Conservation (phyloP, 2,113 vertebrate genomes). For the Panthera uncia region DNA sequence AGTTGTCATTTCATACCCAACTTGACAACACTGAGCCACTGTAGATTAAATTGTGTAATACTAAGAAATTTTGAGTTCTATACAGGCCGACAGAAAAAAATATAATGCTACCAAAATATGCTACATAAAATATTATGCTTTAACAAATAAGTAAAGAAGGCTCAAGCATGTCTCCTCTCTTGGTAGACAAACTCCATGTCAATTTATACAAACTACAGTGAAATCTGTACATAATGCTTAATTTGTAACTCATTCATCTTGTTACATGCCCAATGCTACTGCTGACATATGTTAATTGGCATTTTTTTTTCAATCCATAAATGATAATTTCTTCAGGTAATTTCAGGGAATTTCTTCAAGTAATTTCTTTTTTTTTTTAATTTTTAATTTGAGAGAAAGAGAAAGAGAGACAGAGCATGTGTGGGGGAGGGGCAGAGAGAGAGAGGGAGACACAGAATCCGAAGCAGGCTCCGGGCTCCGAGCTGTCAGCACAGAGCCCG, state of each 20-base stretch:
- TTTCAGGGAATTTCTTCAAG: not conserved
- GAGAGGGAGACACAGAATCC: no score
- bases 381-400: no score
- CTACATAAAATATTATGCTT: not conserved
- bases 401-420: no score
- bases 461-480: no score
- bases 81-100: not conserved
- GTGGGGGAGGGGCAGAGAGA: no score
- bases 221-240: not conserved
- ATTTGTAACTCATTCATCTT: not conserved
- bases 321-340: not conserved
- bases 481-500: no score
- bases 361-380: not conserved
- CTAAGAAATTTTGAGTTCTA: not conserved
- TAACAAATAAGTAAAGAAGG: not conserved
- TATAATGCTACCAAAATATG: not conserved
- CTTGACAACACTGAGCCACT: not conserved
- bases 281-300: not conserved
- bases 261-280: not conserved
- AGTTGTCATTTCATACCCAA: not conserved
- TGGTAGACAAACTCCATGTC: not conserved
- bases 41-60: not conserved
- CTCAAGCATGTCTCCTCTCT: fast-evolving
- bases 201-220: not conserved
- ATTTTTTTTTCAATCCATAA: not conserved